Evolutionary conservation across 2,113 vertebrate genomes (phyloP), one percentile per base, ranked within the genome.

Genomic region (Indri indri): DNA sequence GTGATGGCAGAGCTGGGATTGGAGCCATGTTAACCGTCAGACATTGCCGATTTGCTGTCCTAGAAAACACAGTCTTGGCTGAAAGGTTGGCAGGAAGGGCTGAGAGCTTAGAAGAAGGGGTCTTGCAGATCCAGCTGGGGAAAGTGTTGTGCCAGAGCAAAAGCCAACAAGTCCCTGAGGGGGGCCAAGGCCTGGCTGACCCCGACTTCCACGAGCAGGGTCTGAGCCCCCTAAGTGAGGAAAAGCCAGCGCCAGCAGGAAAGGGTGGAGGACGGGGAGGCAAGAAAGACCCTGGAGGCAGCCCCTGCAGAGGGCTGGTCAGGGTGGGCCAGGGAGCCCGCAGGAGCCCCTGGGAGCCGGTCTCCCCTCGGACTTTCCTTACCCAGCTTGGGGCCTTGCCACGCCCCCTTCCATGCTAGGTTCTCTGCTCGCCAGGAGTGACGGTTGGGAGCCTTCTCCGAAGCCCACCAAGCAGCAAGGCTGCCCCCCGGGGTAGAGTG

Each of bases 401-500:
- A 10, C n/a, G 0, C 3, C 13, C 6, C 40, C 52, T 40, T 84
- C 88, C 14, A 0, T 2, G 45, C 65, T 10, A 2, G 88, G 27
- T 17, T 14, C 32, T 61, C 52, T 47, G 79, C 14, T 81, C 42
- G 34, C n/a, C 52, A 3, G 42, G 47, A 66, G 2, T 23, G 30
- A 74, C 20, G 18, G 68, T 10, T 50, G 34, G 18, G 13, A 0
- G 3, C 32, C 52, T 54, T 34, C 61, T 34, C 42, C 32, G 85
- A 52, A 50, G 42, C 85, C 73, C 16, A 1, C 3, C 2, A 1
- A 50, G 59, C 10, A 42, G 32, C 11, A 17, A 70, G 54, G 50
- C 34, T 14, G 23, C 37, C 1, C 37, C 1, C 18, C 3, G 0
- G n/a, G 32, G 12, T 23, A 0, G 0, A 2, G 20, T 52, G 32